Percentiles rank a stretch among this genome's conserved stretches.
Conservation (phyloP, 2,888 invertebrate genomes). For the Drosophila kanekoi region DNA sequence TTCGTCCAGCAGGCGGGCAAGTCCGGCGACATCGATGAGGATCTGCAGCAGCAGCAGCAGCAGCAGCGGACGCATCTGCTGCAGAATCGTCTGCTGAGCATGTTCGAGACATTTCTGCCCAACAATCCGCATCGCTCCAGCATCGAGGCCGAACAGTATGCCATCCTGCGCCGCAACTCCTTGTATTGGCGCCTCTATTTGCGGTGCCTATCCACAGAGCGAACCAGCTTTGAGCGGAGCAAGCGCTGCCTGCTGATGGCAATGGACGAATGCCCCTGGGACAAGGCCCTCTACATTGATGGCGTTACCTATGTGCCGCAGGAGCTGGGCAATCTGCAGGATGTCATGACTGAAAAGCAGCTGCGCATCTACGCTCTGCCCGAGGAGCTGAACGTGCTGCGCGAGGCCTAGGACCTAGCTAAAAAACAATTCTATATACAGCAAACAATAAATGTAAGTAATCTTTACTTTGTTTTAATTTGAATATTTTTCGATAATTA, state of each 20-base stretch:
- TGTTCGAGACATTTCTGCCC: slow-evolving; percentile 72
- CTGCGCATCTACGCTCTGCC: slow-evolving; percentile 91
- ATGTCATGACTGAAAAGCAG: slow-evolving; percentile 91
- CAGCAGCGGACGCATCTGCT: slow-evolving; percentile 52
- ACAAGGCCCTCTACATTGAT: slow-evolving; percentile 89
- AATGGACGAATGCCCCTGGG: slow-evolving; percentile 88
- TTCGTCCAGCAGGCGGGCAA: slow-evolving; percentile 29
- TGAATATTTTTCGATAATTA: no score
- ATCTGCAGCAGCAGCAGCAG: slow-evolving; percentile 1
- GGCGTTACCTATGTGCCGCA: slow-evolving; percentile 88
- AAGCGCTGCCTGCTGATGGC: slow-evolving; percentile 86
- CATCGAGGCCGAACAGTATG: slow-evolving; percentile 48
- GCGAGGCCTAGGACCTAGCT: slow-evolving; percentile 65
- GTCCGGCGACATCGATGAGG: not conserved
- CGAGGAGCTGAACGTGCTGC: slow-evolving; percentile 90
- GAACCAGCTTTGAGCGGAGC: slow-evolving; percentile 80
- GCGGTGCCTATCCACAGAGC: slow-evolving; percentile 85
- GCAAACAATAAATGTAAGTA: not conserved
- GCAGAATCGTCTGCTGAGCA: slow-evolving; percentile 79
- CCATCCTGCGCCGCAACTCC: slow-evolving; percentile 82
- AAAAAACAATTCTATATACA: not conserved
- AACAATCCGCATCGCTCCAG: slow-evolving; percentile 47
- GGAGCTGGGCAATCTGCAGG: slow-evolving; percentile 89
- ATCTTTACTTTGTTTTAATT: not conserved
- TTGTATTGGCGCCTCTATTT: slow-evolving; percentile 88